A percentile compares a stretch with the other conserved stretches of the same genome.
phyloP scores from a whole-genome alignment of 2,888 invertebrate genomes.

The Beris morrisii region DNA sequence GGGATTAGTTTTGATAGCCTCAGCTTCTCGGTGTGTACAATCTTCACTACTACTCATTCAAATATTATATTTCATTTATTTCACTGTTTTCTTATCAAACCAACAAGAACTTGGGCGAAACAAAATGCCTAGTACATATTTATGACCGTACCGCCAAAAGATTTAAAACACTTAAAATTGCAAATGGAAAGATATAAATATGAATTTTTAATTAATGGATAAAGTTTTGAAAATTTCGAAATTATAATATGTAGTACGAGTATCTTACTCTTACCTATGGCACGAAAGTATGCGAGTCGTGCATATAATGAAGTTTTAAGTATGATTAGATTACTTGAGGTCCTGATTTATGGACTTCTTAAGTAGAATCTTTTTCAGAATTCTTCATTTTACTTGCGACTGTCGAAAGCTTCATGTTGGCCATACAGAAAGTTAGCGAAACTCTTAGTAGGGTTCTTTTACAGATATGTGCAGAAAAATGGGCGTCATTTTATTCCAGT shows the following conservation, averaged over 20 bases:
- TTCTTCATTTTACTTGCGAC: neutral
- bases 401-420: too few species aligned
- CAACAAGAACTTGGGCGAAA: slow-evolving; percentile 3
- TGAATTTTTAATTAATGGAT: slow-evolving; percentile 40
- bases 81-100: too few species aligned
- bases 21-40: too few species aligned
- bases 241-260: slow-evolving; percentile 8
- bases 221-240: slow-evolving; percentile 38
- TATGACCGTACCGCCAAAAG: slow-evolving; percentile 36
- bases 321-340: slow-evolving; percentile 38
- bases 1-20: too few species aligned
- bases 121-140: slow-evolving; percentile 33
- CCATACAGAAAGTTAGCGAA: too few species aligned
- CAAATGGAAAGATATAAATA: slow-evolving; percentile 40
- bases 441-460: too few species aligned
- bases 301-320: slow-evolving; percentile 38
- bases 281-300: slow-evolving; percentile 21
- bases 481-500: too few species aligned
- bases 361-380: slow-evolving; percentile 27
- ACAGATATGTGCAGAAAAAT: too few species aligned
- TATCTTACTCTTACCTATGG: neutral
- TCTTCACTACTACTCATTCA: too few species aligned
- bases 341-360: slow-evolving; percentile 37
- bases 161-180: slow-evolving; percentile 40
- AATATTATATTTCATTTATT: too few species aligned